phyloP scores from a whole-genome alignment of 2,888 invertebrate genomes.

The Geophilus truncorum region DNA sequence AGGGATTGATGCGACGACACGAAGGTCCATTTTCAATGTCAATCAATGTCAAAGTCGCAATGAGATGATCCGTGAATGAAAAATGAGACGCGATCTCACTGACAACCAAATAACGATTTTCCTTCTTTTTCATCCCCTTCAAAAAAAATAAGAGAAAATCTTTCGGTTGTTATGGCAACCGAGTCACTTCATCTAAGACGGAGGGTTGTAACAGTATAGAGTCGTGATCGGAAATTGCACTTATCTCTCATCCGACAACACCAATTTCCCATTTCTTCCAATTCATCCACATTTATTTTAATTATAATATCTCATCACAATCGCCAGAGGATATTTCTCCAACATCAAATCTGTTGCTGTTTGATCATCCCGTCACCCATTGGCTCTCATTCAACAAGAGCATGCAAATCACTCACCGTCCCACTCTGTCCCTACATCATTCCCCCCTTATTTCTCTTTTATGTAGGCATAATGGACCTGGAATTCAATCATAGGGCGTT shows the following conservation, averaged over 20 bases:
- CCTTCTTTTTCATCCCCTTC: neutral
- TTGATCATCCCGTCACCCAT: neutral
- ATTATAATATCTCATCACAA: neutral
- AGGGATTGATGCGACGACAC: too few species aligned
- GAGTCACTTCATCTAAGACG: neutral
- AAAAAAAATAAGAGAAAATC: too few species aligned
- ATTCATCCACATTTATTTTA: neutral
- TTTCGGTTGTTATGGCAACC: neutral
- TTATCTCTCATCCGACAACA: neutral
- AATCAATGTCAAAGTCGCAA: neutral
- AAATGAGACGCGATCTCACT: neutral
- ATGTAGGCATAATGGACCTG: neutral
- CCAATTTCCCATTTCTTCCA: neutral
- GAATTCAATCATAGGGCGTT: slow-evolving; percentile 1
- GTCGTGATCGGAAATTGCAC: neutral
- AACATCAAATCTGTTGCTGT: neutral
- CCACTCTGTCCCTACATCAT: neutral
- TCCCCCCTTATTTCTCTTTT: neutral
- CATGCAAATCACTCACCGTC: neutral
- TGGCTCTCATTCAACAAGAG: neutral
- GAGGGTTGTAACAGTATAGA: neutral
- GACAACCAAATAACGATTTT: neutral
- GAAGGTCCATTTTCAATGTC: neutral
- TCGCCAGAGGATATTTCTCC: neutral
- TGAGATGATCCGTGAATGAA: neutral